Evolutionary conservation across 2,113 vertebrate genomes (phyloP), one percentile per base, ranked within the genome.

Genomic region (Fregata magnificens): DNA sequence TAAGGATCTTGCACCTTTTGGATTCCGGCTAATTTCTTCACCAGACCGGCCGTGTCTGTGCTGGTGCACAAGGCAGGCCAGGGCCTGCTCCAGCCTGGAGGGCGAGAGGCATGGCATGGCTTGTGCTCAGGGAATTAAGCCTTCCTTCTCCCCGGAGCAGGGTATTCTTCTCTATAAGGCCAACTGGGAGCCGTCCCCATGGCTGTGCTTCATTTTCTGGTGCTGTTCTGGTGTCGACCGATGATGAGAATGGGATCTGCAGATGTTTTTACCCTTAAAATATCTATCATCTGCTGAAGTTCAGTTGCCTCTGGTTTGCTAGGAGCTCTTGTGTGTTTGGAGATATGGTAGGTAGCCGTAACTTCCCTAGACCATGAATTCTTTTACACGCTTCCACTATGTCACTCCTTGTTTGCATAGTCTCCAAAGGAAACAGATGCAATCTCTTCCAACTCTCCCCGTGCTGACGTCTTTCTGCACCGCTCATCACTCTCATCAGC

Each of bases 401-500:
- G 66, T 93, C 80, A 56, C 42, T 92, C 80, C 83, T 79, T 96
- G 86, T 93, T 93, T 92, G 80, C 83, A 82, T 50, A 79, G n/a
- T 44, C 61, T 93, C 73, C 61, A 26, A 90, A 97, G 90, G 91
- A 93, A 96, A 65, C 49, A 90, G 88, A 91, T 67, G 47, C 61
- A 82, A 94, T 96, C 96, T 97, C 69, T 74, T 73, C 76, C 45
- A 70, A 47, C 76, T 67, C 66, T 95, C 45, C 58, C 66, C 0
- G 0, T 86, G 70, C 88, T 92, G 91, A 96, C 88, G 90, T 93
- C 66, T 96, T 96, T 96, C 86, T 83, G 29, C 1, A 5, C 74
- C 22, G 15, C 90, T 92, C 95, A 94, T 92, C 84, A 13, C 56
- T 82, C 83, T 78, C 92, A 92, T 96, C 94, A 96, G 93, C 90